Conservation (phyloP, 2,888 invertebrate genomes). For the Trichopria drosophilae region DNA sequence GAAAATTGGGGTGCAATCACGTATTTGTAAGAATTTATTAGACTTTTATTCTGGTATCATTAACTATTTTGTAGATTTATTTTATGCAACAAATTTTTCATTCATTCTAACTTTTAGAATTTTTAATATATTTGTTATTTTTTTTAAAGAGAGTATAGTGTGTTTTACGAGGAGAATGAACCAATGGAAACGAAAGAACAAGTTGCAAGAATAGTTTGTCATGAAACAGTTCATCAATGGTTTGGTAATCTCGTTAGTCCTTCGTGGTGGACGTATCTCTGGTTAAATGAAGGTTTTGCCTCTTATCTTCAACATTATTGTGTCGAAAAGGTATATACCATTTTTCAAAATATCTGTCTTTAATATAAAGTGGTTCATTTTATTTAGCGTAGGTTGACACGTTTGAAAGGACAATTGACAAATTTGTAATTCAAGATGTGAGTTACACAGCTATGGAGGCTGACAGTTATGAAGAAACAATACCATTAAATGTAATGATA, state of each 20-base stretch:
- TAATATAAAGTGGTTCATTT: no score
- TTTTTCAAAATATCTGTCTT: no score
- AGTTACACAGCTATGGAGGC: conserved; percentile 65
- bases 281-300: conserved; percentile 58
- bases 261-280: conserved; percentile 47
- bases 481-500: no score
- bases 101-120: neutral
- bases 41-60: no score
- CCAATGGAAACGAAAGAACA: conserved; percentile 28
- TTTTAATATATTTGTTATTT: neutral
- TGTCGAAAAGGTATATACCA: conserved; percentile 45
- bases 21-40: conserved; percentile 65
- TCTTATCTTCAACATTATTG: conserved; percentile 58
- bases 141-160: conserved; percentile 59
- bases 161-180: conserved; percentile 63
- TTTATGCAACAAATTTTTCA: neutral
- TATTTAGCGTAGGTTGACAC: no score
- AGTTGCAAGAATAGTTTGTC: conserved; percentile 49
- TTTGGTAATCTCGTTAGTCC: conserved; percentile 51
- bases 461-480: no score
- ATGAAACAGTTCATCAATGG: conserved; percentile 61
- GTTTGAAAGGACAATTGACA: no score
- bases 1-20: conserved; percentile 90
- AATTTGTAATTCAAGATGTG: no score
- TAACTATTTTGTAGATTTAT: conserved; percentile 42